Percentiles rank a stretch among this genome's conserved stretches.
These are phyloP conservation scores for Atlantisia rogersi DNA, from an alignment of 2,113 vertebrate species.

Conservation along the genomic window DNA sequence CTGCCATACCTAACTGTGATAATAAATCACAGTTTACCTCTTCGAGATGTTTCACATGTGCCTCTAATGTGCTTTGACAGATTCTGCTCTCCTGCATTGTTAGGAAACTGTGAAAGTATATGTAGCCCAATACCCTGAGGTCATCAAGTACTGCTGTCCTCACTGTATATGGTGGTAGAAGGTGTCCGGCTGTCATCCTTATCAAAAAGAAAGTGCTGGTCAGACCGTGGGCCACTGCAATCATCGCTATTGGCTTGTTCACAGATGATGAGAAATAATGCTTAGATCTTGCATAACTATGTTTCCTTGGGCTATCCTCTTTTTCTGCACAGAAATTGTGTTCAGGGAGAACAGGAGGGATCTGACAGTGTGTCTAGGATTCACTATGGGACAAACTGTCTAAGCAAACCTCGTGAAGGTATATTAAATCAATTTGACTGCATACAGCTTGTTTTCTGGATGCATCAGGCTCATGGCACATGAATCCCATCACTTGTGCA, in stretches of 20 bases:
- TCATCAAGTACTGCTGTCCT: neutral
- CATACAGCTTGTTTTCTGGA: neutral
- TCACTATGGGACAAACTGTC: neutral
- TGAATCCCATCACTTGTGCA: neutral
- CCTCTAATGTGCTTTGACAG: neutral
- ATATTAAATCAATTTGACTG: rapidly evolving
- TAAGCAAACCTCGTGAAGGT: neutral
- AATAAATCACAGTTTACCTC: neutral
- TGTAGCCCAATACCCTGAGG: neutral
- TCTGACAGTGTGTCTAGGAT: neutral
- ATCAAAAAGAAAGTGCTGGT: neutral
- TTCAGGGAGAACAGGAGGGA: neutral
- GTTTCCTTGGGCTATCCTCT: neutral
- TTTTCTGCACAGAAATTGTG: neutral
- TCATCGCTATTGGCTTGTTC: neutral
- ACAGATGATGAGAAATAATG: neutral
- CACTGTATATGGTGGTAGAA: neutral
- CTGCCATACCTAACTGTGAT: neutral
- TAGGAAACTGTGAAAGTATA: neutral
- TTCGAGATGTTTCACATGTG: neutral
- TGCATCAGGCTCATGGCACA: neutral
- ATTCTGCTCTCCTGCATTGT: neutral
- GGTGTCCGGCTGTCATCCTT: neutral
- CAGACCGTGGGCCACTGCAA: neutral
- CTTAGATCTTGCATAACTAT: neutral